Evolutionary conservation across 2,888 invertebrate genomes (phyloP), one percentile per base, ranked within the genome.

Genomic region (Ischnus inquisitorius): DNA sequence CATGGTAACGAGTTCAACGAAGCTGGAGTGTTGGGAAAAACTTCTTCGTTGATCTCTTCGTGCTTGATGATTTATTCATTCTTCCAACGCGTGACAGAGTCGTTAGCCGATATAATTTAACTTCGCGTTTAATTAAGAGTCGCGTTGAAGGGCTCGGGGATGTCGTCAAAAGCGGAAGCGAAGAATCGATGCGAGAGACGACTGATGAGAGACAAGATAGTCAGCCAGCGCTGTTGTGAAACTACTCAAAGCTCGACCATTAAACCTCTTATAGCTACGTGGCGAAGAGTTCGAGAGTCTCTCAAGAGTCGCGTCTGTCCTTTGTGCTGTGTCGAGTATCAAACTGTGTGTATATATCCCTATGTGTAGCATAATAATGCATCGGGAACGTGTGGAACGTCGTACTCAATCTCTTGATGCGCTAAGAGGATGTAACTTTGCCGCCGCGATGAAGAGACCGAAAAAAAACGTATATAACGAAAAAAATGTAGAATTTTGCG

Each of bases 221-320:
- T 28, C 69, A 39, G 28, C 54, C 60, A 39, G n/a, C 19, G 3
- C 39, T 48, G 48, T 69, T 39, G 34, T 54, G 69, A 57, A 65
- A 64, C 51, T 34, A 69, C 43, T 76, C 51, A 41, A 64, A 69
- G 54, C 69, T 69, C 43, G 25, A 54, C 62, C 62, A 76, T 76
- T 64, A 75, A 80, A 60, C 68, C 68, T 75, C 68, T 68, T 76
- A 71, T 41, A 34, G 51, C 5, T 41, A 39, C 28, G 43, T 25
- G 12, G 64, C 25, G 51, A 68, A 81, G 62, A n/a, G 51, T 75
- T 69, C 68, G 68, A 75, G 75, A 19, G 39, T 41, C 19, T 57
- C 68, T 68, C 48, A 16, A 39, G 4, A 19, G 14, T 19, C 25
- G 22, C n/a, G 16, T 41, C 54, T 48, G 12, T 39, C 54, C 57